These are phyloP conservation scores for Clarias batrachus DNA, from an alignment of 2,113 vertebrate genomes.

Conservation along the genomic window DNA sequence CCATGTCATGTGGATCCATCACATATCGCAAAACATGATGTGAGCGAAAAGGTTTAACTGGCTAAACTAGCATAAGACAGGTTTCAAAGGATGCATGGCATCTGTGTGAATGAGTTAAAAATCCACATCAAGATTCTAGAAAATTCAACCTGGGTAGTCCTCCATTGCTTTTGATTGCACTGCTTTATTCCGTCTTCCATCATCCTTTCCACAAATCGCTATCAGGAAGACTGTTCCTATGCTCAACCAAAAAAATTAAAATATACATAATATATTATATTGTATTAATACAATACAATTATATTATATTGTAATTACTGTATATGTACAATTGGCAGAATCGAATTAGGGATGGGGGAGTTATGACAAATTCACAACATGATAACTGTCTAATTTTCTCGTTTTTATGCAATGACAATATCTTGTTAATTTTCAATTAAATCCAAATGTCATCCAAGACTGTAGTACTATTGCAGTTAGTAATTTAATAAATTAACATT, in stretches of 20 bases:
- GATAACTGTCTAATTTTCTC: background rate
- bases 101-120: slow-evolving; percentile 21
- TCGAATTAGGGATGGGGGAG: background rate
- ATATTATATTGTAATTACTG: background rate
- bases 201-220: background rate
- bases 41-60: slow-evolving; percentile 30
- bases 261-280: background rate
- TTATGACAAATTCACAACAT: background rate
- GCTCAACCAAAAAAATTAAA: background rate
- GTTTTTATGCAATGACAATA: background rate
- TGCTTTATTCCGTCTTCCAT: background rate
- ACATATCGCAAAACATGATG: slow-evolving; percentile 13
- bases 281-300: background rate
- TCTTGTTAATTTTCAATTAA: background rate
- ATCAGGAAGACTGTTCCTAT: background rate
- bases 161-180: background rate
- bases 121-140: background rate
- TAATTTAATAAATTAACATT: background rate
- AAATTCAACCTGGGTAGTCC: background rate
- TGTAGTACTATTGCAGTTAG: background rate
- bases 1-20: slow-evolving; percentile 25
- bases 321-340: background rate
- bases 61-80: slow-evolving; percentile 40
- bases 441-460: background rate
- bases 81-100: slow-evolving; percentile 41